A percentile compares a stretch with the other conserved stretches of the same genome.
These are phyloP conservation scores for Thalassarche chlororhynchos DNA, from an alignment of 2,113 vertebrate genomes.

Conservation along the genomic window DNA sequence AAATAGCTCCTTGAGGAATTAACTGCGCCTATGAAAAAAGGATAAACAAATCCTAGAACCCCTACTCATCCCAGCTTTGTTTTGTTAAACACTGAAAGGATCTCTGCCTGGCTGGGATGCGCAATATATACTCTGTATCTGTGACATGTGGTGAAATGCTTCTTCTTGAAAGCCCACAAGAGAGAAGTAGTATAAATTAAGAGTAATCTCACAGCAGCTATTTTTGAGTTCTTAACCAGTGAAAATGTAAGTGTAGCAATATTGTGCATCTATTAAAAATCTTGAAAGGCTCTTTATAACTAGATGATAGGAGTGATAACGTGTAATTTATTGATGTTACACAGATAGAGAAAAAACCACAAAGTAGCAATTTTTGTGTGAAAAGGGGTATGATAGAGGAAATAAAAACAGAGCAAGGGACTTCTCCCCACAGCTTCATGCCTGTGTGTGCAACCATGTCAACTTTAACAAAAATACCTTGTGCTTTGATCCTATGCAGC, in stretches of 20 bases:
- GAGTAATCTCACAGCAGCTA: constrained; percentile 59
- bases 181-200: constrained; percentile 61
- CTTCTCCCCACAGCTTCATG: background rate
- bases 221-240: constrained; percentile 59
- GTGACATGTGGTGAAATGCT: constrained; percentile 35
- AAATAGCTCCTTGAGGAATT: background rate
- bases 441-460: background rate
- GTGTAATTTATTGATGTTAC: constrained; percentile 64
- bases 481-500: background rate
- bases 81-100: constrained; percentile 10
- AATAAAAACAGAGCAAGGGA: constrained; percentile 54
- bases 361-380: constrained; percentile 54
- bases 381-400: constrained; percentile 31
- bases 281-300: constrained; percentile 68
- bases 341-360: constrained; percentile 6
- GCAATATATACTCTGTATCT: background rate
- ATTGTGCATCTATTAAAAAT: constrained; percentile 64
- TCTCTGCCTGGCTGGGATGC: background rate
- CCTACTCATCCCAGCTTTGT: background rate
- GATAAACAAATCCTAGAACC: background rate
- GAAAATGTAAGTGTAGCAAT: constrained; percentile 55
- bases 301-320: constrained; percentile 63
- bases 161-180: constrained; percentile 41
- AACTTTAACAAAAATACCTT: background rate
- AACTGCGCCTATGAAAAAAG: background rate